phyloP scores from a whole-genome alignment of 2,113 vertebrate genomes.

The Bubo blakistoni region DNA sequence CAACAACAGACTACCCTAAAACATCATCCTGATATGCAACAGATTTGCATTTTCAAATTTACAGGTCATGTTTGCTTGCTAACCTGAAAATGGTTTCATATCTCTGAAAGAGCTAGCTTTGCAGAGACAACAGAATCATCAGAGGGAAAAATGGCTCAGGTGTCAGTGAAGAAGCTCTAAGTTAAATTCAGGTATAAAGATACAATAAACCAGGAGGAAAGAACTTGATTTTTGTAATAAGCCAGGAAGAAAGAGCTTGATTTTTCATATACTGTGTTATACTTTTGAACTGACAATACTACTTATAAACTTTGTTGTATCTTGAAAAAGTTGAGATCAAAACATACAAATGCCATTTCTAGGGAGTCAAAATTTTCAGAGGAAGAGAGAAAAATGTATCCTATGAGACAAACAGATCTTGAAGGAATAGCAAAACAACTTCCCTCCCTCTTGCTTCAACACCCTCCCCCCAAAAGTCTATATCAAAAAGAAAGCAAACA shows the following conservation, averaged over 20 bases:
- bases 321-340: background rate
- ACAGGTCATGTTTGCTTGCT: background rate
- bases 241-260: background rate
- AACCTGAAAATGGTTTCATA: background rate
- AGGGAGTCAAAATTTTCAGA: background rate
- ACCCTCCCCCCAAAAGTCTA: background rate
- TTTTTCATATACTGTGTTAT: background rate
- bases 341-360: background rate
- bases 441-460: background rate
- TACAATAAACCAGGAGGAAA: background rate
- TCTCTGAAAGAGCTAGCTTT: background rate
- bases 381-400: background rate
- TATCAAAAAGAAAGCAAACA: background rate
- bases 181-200: background rate
- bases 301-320: background rate
- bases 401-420: background rate
- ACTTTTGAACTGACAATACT: background rate
- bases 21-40: background rate
- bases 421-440: background rate
- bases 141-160: background rate
- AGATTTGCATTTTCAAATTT: background rate
- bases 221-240: background rate
- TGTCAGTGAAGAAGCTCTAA: background rate
- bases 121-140: background rate
- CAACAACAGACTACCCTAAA: background rate